Evolutionary conservation across 1,140 invertebrate species (phyloP).

Genomic region (Probaryconus sp.): DNA sequence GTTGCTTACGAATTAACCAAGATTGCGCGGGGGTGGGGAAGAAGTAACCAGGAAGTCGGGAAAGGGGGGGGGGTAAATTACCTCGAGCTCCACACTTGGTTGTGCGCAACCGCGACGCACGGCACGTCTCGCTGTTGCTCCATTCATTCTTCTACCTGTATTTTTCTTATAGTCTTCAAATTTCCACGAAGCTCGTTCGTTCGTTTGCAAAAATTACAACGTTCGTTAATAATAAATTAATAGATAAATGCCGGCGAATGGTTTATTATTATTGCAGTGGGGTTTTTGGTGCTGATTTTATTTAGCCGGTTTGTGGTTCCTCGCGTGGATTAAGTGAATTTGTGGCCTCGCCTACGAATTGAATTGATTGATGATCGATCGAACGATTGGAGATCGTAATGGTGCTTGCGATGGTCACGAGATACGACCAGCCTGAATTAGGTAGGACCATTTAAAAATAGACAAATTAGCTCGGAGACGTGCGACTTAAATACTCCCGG

Average conservation of each 20-base stretch:
- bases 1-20: conserved; percentile 35
- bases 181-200: too few species aligned
- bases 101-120: conserved; percentile 52
- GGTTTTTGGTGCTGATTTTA: background rate
- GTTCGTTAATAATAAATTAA: too few species aligned
- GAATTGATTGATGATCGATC: too few species aligned
- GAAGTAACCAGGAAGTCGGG: conserved; percentile 36
- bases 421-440: conserved; percentile 45
- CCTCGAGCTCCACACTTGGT: conserved; percentile 44
- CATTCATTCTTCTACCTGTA: conserved; percentile 33
- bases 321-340: background rate
- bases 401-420: conserved; percentile 36
- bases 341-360: too few species aligned
- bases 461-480: too few species aligned
- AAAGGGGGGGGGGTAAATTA: conserved; percentile 50
- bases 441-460: conserved; percentile 23
- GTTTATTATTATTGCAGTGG: background rate
- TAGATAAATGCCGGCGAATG: too few species aligned
- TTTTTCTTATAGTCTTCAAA: background rate
- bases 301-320: too few species aligned
- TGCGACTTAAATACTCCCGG: too few species aligned
- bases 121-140: conserved; percentile 18
- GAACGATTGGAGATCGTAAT: conserved; percentile 12
- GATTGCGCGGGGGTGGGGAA: conserved; percentile 38
- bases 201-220: too few species aligned